A percentile compares a stretch with the other conserved stretches of the same genome.
Conservation (phyloP, 2,797 vertebrate genomes). For the Mormyrops boulengeri region DNA sequence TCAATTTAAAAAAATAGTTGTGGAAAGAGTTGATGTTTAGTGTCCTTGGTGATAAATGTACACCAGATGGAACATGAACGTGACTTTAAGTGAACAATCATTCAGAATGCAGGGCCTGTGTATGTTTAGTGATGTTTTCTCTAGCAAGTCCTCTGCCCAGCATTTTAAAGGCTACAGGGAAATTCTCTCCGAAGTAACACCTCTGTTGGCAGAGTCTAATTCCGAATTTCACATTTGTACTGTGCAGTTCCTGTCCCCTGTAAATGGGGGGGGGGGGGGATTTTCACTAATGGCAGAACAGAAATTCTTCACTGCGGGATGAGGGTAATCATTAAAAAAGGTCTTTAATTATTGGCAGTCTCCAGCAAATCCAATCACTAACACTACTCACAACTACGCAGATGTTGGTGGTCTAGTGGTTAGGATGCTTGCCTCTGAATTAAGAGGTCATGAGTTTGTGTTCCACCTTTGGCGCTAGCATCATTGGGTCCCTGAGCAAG, state of each 20-base stretch:
- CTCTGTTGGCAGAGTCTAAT: not conserved
- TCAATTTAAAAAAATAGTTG: constrained; percentile 5
- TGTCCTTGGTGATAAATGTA: constrained; percentile 2
- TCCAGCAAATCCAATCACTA: not conserved
- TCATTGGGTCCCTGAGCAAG: no score
- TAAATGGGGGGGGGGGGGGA: not conserved
- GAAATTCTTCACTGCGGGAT: not conserved
- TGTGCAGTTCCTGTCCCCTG: not conserved
- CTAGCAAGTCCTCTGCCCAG: not conserved
- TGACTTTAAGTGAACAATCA: not conserved
- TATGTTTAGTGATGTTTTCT: not conserved
- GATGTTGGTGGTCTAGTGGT: no score
- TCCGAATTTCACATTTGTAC: not conserved
- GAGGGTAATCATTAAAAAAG: not conserved
- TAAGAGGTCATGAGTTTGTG: no score
- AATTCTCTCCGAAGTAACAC: not conserved
- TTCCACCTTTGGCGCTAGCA: no score
- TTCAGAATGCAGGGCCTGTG: not conserved
- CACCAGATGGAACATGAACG: constrained; percentile 8
- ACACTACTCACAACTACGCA: not conserved
- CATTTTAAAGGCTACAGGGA: not conserved
- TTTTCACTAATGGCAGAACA: not conserved
- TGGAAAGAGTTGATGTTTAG: not conserved
- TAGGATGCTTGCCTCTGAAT: no score
- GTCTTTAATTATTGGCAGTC: not conserved